Evolutionary conservation across 2,888 invertebrate species (phyloP), one percentile per base, ranked within the genome.

Genomic region (Lithophane socia): DNA sequence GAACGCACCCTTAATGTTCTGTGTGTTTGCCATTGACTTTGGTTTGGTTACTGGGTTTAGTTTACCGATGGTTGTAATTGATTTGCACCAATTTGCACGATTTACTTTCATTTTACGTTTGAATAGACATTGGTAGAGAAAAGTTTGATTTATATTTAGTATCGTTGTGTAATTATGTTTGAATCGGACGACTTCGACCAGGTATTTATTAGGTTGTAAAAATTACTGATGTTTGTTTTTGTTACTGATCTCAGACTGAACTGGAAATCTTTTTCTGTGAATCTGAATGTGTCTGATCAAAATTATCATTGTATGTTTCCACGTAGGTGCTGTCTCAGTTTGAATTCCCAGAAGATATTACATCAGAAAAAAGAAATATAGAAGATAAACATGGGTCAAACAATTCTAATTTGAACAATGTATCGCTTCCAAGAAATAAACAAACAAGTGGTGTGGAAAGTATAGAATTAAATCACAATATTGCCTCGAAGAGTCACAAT

Each of bases 121-220:
- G 52, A 52, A 18, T 52, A 52, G 18, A 52, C 49, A 49, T 49
- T 49, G 49, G 16, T 16, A 52, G 52, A 77, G 18, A 49, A 18
- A 64, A 64, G 4, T n/a, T 64, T 56, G 49, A 42, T 24, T 29
- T 16, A n/a, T 56, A 42, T 24, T 29, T 16, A n/a, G 2, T 56
- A 42, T 29, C 47, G 3, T 47, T 49, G 37, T 13, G 13, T 2
- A 52, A 82, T 18, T 86, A 96, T 96, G 96, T 96, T 96, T 87
- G 96, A 96, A 89, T 95, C 96, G 0, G 96, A 96, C 85, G 96
- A 96, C 84, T 96, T 93, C 82, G 96, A 96, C 82, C 94, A 96
- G 93, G 96, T 96, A 90, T 7, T 16, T 96, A 90, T 7, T 16
- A 63, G 21, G 7, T 13, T 18, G 8, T 29, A 37, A 13, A 13